These are phyloP conservation scores for Hirtodrosophila histrioides DNA, from an alignment of 2,888 invertebrate species.

Conservation along the genomic window DNA sequence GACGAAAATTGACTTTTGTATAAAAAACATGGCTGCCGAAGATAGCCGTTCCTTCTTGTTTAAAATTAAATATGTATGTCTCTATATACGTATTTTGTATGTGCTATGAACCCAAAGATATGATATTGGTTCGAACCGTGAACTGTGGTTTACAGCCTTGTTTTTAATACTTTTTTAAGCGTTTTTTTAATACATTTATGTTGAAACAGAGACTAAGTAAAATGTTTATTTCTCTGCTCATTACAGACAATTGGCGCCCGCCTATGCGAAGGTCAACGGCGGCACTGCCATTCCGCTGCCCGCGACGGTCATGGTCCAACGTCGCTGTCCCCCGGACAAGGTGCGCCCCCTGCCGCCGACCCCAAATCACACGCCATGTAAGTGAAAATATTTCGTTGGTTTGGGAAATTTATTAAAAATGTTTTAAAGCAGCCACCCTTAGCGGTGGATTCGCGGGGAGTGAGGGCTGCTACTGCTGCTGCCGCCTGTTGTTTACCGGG, in stretches of 20 bases:
- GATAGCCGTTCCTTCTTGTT: no score
- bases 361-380: constrained; percentile 86
- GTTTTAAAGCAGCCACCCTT: constrained; percentile 45
- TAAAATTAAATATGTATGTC: no score
- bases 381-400: constrained; percentile 65
- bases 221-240: constrained; percentile 50
- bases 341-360: constrained; percentile 90
- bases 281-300: constrained; percentile 92
- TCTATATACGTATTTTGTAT: no score
- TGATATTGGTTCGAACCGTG: no score
- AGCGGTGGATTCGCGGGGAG: constrained; percentile 4
- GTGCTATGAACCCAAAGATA: no score
- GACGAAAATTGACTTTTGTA: no score
- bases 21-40: no score
- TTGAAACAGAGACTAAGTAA: not conserved
- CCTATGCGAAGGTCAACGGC: constrained; percentile 86
- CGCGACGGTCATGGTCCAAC: constrained; percentile 90
- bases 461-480: constrained; percentile 8
- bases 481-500: constrained; percentile 54
- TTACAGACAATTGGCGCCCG: constrained; percentile 89
- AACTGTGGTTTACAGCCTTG: no score
- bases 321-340: constrained; percentile 92
- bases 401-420: constrained; percentile 67
- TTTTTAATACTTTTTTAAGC: no score
- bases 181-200: not conserved